A percentile compares a stretch with the other conserved stretches of the same genome.
Evolutionary conservation across 2,113 vertebrate genomes (phyloP).

Genomic region (Apodemus speciosus): DNA sequence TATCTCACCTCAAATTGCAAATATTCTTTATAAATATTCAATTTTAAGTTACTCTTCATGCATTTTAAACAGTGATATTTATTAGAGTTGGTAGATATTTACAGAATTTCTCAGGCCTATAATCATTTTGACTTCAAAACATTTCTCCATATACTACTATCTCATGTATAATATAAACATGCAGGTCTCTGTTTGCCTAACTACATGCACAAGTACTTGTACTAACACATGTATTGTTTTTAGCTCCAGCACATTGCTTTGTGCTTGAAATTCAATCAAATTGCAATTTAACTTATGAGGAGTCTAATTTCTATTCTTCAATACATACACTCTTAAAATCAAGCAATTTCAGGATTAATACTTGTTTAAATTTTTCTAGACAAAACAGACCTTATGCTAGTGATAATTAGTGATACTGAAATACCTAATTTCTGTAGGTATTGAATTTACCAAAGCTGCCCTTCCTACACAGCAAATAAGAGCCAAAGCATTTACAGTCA

Average conservation of each 20-base stretch:
- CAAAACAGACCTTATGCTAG: accelerated
- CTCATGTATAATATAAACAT: not conserved
- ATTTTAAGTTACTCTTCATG: not conserved
- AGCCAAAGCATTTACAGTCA: not conserved
- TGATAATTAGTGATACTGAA: not conserved
- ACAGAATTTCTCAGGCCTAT: not conserved
- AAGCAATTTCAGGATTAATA: not conserved
- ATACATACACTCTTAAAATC: not conserved
- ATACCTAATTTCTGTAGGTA: not conserved
- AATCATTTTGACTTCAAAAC: conserved; percentile 6
- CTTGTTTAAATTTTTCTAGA: not conserved
- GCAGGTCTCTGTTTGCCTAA: not conserved
- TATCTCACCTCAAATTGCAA: conserved; percentile 4
- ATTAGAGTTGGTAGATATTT: not conserved
- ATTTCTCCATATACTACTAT: not conserved
- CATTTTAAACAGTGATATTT: not conserved
- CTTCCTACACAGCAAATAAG: not conserved
- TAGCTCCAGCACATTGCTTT: not conserved
- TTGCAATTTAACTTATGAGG: not conserved
- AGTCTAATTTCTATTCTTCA: not conserved
- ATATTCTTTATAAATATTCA: not conserved
- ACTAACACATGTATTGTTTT: not conserved
- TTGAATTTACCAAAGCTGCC: not conserved
- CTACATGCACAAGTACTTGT: not conserved
- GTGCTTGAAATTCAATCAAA: not conserved